Evolutionary conservation across 2,113 vertebrate genomes (phyloP).

Genomic region (Strix uralensis): DNA sequence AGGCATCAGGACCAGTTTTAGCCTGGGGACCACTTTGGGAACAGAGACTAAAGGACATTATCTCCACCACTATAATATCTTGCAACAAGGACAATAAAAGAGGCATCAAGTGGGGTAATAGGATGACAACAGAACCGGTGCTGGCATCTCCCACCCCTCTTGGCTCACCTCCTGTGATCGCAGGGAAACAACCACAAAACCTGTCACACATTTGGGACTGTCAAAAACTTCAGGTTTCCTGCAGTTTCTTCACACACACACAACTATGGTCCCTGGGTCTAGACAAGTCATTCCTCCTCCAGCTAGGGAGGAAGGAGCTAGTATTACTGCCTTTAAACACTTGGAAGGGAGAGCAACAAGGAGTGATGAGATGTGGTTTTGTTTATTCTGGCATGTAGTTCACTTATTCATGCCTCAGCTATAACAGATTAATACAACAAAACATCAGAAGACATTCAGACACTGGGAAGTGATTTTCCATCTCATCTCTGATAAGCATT

Average conservation of each 20-base stretch:
- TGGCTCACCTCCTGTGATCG: not conserved
- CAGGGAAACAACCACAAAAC: not conserved
- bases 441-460: not conserved
- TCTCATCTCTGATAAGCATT: not conserved
- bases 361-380: not conserved
- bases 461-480: not conserved
- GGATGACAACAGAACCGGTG: not conserved
- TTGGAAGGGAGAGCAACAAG: not conserved
- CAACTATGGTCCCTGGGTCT: not conserved
- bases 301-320: not conserved
- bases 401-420: not conserved
- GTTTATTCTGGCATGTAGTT: not conserved
- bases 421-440: not conserved
- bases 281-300: not conserved
- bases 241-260: not conserved
- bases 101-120: not conserved
- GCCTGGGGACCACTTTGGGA: not conserved
- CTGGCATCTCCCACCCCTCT: not conserved
- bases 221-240: not conserved
- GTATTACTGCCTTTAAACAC: not conserved
- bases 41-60: not conserved
- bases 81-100: not conserved
- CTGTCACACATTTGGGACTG: not conserved
- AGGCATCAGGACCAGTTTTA: not conserved
- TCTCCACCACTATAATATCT: not conserved